These are phyloP conservation scores for Pollenia angustigena DNA, from an alignment of 2,888 invertebrate species.

Conservation along the genomic window DNA sequence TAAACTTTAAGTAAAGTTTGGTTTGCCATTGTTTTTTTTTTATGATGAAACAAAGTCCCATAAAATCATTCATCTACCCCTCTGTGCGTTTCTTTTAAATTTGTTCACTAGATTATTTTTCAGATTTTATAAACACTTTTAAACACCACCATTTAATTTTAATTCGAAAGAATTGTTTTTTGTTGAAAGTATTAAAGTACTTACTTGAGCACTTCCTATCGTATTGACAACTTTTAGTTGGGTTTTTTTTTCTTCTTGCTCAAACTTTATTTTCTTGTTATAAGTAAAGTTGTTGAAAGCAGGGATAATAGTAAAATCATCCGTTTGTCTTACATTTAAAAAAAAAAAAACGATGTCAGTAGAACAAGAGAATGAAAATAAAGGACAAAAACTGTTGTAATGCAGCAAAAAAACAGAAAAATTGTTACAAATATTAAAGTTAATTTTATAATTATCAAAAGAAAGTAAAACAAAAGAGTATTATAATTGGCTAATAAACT, in stretches of 20 bases:
- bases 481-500: conserved; percentile 47
- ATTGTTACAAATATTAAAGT: conserved; percentile 33
- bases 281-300: conserved; percentile 18
- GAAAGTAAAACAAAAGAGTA: conserved; percentile 39
- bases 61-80: too few relatives aligned
- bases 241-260: neutral
- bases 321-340: neutral
- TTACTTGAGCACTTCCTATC: conserved; percentile 16
- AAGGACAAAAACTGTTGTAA: conserved; percentile 22
- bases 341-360: neutral
- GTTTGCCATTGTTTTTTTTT: too few relatives aligned
- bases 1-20: too few relatives aligned
- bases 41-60: too few relatives aligned
- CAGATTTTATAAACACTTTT: neutral
- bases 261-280: neutral
- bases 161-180: conserved; percentile 51
- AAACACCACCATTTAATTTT: neutral
- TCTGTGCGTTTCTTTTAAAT: too few relatives aligned
- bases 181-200: conserved; percentile 48
- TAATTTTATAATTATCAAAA: conserved; percentile 43
- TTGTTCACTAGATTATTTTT: too few relatives aligned
- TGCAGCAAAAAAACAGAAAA: neutral
- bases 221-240: conserved; percentile 50
- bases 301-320: conserved; percentile 26
- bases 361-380: neutral